phyloP scores from a whole-genome alignment of 2,113 vertebrate species.

The Neomonachus schauinslandi region DNA sequence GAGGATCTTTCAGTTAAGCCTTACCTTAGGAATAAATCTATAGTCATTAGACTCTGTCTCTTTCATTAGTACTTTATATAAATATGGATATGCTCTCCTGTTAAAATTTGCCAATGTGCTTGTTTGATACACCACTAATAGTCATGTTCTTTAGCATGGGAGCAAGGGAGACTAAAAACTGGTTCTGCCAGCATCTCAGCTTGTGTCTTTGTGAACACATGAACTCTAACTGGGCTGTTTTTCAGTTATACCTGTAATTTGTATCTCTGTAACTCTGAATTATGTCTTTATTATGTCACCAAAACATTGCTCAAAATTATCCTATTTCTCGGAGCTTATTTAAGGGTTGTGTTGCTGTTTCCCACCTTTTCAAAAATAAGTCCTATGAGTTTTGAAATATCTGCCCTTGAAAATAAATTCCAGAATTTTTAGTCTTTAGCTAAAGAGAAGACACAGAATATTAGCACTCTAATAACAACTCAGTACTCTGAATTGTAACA shows the following conservation, averaged over 20 bases:
- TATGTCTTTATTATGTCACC: conserved; percentile 15
- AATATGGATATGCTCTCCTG: neutral
- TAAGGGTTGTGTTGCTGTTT: neutral
- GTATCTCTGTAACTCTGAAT: neutral
- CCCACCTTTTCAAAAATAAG: neutral
- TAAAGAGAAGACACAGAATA: neutral
- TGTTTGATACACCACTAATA: neutral
- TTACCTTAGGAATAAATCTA: neutral
- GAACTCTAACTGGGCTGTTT: neutral
- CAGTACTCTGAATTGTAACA: neutral
- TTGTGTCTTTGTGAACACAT: neutral
- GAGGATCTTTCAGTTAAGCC: neutral
- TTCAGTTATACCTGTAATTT: neutral
- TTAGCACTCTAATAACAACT: no score
- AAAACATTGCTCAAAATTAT: conserved; percentile 10
- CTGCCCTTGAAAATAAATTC: conserved; percentile 12
- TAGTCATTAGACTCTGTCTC: neutral
- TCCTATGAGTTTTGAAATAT: neutral
- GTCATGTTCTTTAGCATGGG: neutral
- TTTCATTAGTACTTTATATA: neutral
- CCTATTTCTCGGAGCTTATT: neutral
- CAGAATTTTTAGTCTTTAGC: neutral
- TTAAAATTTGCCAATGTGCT: neutral
- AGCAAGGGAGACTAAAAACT: neutral
- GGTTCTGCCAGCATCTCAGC: neutral